Base-by-base conservation (phyloP, 2,888 invertebrate species). In the Apodemia zela region DNA sequence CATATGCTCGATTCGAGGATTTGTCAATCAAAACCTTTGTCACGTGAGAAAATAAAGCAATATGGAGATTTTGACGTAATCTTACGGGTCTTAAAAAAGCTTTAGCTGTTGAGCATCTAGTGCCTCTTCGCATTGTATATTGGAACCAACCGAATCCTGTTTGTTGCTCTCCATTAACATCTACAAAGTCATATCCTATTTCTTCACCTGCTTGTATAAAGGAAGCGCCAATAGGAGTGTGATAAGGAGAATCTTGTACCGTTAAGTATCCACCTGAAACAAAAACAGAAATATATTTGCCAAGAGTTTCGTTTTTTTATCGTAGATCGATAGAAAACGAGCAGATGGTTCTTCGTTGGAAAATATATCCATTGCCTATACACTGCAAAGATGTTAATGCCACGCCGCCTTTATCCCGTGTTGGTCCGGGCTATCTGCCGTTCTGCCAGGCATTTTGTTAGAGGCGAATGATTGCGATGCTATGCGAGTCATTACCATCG, bases 181-280 rank as follows among this genome's bases (percentile, higher is more conserved):
- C 98, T 0, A 95, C 81, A 63, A 97, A 94, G 64, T 97, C 96
- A 84, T 97, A 98, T 29, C 97, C 97, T 95, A 97, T 96, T 83
- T 98, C 97, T 80, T 97, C 95, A n/a, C 96, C 97, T 0, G 97
- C 97, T 89, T 97, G 96, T 0, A 98, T 84, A 73, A 97, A 96
- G 0, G 97, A 97, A 0, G 95, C 93, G 0, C 97, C 97, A 47
- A 98, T 84, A 0, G 98, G 97, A 0, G 97, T 97, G 77, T 95
- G 94, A 88, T 94, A 96, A 0, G 96, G 96, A 0, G 94, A 85
- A 73, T 96, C 96, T 86, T 96, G 96, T 0, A 96, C 94, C 0
- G 96, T 95, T 66, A 95, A 85, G 74, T 94, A 95, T 8, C 96
- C 96, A 35, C 96, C 96, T 95, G 84, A 59, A n/a, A n/a, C n/a